Evolutionary conservation across 2,113 vertebrate species (phyloP).

Genomic region (Axis porcinus): DNA sequence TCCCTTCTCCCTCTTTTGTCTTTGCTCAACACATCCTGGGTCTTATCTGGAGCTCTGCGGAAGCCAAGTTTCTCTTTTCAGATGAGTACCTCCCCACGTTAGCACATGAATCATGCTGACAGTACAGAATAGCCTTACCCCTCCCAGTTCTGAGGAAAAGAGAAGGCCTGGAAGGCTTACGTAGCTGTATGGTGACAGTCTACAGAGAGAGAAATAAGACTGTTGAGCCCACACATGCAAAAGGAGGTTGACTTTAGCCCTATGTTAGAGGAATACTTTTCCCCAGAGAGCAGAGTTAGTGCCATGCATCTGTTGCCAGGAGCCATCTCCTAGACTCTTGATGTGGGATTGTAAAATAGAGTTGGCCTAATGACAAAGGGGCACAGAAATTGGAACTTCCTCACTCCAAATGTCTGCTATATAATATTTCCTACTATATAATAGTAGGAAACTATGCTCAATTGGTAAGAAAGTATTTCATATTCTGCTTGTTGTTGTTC

Average conservation of each 20-base stretch:
- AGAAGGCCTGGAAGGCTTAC: not conserved
- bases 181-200: not conserved
- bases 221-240: not conserved
- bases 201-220: not conserved
- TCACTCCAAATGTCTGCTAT: not conserved
- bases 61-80: slow-evolving; percentile 4
- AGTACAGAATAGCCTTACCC: not conserved
- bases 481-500: not conserved
- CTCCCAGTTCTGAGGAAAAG: not conserved
- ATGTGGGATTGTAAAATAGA: not conserved
- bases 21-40: not conserved
- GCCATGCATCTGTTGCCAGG: not conserved
- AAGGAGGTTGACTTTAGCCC: not conserved
- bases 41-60: slow-evolving; percentile 9
- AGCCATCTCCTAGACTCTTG: not conserved
- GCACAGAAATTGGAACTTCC: not conserved
- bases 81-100: not conserved
- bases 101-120: not conserved
- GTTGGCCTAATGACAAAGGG: not conserved
- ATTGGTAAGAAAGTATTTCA: not conserved
- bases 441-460: not conserved
- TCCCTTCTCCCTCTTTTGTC: not conserved
- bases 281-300: not conserved
- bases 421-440: not conserved
- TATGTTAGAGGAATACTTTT: not conserved